Conservation (phyloP, 2,113 vertebrate species). For the Chloroceryle aenea region DNA sequence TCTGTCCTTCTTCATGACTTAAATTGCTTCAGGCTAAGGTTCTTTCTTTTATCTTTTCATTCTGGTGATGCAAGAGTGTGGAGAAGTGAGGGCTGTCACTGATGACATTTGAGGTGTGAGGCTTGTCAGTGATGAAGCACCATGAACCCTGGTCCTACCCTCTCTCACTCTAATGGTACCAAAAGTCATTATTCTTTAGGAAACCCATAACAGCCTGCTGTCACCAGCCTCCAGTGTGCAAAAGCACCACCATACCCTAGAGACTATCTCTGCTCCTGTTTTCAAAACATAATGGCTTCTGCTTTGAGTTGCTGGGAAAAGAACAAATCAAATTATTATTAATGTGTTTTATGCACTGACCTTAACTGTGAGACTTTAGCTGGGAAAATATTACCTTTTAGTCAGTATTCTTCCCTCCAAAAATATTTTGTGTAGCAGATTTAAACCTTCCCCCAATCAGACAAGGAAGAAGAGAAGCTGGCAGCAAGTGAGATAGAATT, state of each 20-base stretch:
- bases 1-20: not conserved
- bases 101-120: not conserved
- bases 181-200: slow-evolving; percentile 15
- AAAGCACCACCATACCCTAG: not conserved
- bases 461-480: not conserved
- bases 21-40: not conserved
- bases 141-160: not conserved
- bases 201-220: not conserved
- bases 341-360: not conserved
- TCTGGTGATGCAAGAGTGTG: not conserved
- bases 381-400: not conserved
- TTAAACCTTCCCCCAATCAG: not conserved
- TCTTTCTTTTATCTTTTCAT: not conserved
- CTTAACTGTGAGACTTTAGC: not conserved
- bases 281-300: not conserved
- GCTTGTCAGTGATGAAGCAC: not conserved
- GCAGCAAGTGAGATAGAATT: not conserved
- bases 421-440: not conserved
- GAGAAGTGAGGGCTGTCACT: not conserved
- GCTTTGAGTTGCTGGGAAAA: not conserved
- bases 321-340: slow-evolving; percentile 10
- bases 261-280: not conserved
- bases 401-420: not conserved
- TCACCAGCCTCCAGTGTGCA: not conserved
- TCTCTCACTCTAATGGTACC: not conserved